Base-by-base conservation (phyloP, 2,888 invertebrate species). In the Polyommatus icarus region DNA sequence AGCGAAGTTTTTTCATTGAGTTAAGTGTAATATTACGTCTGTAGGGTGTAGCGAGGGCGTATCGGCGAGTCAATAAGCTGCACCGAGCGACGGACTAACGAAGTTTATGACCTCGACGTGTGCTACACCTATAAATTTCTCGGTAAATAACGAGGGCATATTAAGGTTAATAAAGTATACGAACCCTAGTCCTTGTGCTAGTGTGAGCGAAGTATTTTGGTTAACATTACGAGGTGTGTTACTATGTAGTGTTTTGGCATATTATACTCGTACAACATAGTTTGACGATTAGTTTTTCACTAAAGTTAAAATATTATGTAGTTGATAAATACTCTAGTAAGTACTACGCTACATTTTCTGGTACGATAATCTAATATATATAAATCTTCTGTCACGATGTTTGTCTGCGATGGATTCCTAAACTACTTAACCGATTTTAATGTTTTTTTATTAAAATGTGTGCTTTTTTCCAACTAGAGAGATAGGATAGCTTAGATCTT, bases 131-230 rank as follows among this genome's bases (percentile, higher is more conserved):
- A 90, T 91, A 91, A 90, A 91, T 90, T 89, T 83, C 86, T 87
- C 84, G 89, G 88, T 88, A 90, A 90, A 89, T 91, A 91, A 90
- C 87, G 85, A 89, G 87, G 91, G 90, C 90, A 91, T 90, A 91
- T 91, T 91, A 90, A 84, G 84, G 83, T 84, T 87, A 90, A 89
- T 91, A 90, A 90, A 88, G 85, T 86, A 82, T 32, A 67, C 67
- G 67, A 32, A 67, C 67, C 29, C 1, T 29, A 29, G 67, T 67
- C 10, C 67, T 29, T 29, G 67, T n/a, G 54, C 54, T 54, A 46
- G 54, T 61, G 61, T 61, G 67, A 67, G 67, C 67, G 29, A 29
- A 29, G 67, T 67, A 7, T 67, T 67, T 67, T 32, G 15, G 67
- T 18, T 32, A 2, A 15, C 15, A 18, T 32, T 32, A 32, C 67